Evolutionary conservation across 2,797 vertebrate genomes (phyloP), one percentile per base, ranked within the genome.

Genomic region (Buphagus erythrorhynchus): DNA sequence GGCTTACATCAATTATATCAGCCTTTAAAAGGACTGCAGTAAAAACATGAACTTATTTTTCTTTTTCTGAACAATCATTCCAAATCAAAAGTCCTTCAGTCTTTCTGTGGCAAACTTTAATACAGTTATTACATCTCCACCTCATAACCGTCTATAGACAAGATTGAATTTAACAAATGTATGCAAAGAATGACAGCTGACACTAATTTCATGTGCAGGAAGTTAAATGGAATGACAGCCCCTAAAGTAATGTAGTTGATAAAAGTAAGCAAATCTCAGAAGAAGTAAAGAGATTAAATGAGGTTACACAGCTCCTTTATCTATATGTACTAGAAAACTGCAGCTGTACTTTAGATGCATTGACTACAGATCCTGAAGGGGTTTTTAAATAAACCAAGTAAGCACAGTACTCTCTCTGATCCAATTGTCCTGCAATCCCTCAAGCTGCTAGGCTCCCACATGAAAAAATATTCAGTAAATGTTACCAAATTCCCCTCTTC

Each of bases 161-260:
- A 97, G 96, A 97, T 33, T 35, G 58, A 97, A 94, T 97, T 97
- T 97, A 97, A 96, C 84, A 97, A 97, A 97, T 46, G 21, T 61
- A 63, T 87, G 66, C 46, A 80, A 93, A 96, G 92, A 97, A 97
- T 96, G 90, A 95, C 93, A 97, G 91, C 96, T 97, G 97, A 98
- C 95, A 96, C 71, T 97, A 96, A 97, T 97, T 96, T 96, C 86
- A 94, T 96, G 77, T 96, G n/a, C 69, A 85, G 91, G 82, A 95
- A 82, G 88, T 88, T 97, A 97, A 98, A 98, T 95, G 87, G 75
- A 97, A 93, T 97, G 90, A 97, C 89, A 96, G 78, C 82, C 91
- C 71, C 63, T 93, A 77, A 87, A 92, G 85, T 96, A 96, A 96
- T 91, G 85, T 83, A 93, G 79, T 52, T n/a, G 63, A 84, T 88